A percentile compares a stretch with the other conserved stretches of the same genome.
phyloP scores from a whole-genome alignment of 2,888 invertebrate genomes.

The Vannuccia rotundouncinata region DNA sequence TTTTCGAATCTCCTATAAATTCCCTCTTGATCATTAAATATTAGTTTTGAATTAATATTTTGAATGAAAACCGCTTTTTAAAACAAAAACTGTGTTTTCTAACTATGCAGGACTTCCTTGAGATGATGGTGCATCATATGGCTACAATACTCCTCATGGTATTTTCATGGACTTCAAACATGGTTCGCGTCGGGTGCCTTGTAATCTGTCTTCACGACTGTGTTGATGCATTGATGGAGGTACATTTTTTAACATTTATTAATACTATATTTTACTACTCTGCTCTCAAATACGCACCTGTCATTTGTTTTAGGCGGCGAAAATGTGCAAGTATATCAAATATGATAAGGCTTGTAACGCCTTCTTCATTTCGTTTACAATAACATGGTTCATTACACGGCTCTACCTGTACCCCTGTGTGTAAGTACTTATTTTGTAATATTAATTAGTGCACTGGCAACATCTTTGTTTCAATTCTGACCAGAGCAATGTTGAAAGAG shows the following conservation, averaged over 20 bases:
- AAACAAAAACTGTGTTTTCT: no score
- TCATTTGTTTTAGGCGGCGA: slow-evolving; percentile 67
- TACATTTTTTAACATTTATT: no score
- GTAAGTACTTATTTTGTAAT: background rate
- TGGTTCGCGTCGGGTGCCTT: slow-evolving; percentile 78
- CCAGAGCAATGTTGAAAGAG: no score
- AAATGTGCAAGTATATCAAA: slow-evolving; percentile 84
- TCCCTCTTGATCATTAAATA: no score
- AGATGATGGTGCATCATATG: slow-evolving; percentile 95
- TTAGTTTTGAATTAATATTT: no score
- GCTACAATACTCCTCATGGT: slow-evolving; percentile 81
- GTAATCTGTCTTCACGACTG: slow-evolving; percentile 62
- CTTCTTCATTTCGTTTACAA: slow-evolving; percentile 78
- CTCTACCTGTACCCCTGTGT: slow-evolving; percentile 73
- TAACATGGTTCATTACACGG: slow-evolving; percentile 84
- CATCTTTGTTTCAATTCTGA: no score
- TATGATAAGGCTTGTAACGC: slow-evolving; percentile 78
- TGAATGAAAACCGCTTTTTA: no score
- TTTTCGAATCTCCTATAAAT: no score
- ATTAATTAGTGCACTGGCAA: no score
- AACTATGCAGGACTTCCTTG: slow-evolving; percentile 68
- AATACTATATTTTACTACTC: no score
- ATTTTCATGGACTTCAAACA: slow-evolving; percentile 88
- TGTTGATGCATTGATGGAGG: slow-evolving; percentile 51
- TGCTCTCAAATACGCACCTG: no score